Evolutionary conservation across 2,888 invertebrate genomes (phyloP), one percentile per base, ranked within the genome.

Genomic region (Aporophyla nigra): DNA sequence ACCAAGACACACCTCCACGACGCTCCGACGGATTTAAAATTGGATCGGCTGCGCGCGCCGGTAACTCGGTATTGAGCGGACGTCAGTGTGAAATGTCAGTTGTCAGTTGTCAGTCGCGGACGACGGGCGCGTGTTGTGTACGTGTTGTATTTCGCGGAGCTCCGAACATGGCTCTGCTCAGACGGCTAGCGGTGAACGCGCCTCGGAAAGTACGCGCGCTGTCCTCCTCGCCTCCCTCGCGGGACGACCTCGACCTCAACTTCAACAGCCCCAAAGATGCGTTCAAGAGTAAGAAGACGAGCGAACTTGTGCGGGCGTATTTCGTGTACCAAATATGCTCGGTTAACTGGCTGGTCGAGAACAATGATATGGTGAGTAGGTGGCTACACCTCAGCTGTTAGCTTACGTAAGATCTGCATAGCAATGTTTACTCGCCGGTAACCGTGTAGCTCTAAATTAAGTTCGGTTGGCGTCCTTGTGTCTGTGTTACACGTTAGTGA

Each of bases 271-370:
- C 98, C 46, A 97, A 98, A 90, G 99, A 99, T 87, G 98, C 99
- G 46, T 99, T 99, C 97, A 99, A 99, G 95, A 99, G 99, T 96
- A 99, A 99, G 97, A 99, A 98, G 89, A 99, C 98, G 87, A 98
- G 97, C 96, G 99, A 99, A 96, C 97, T 99, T 87, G 92, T 99
- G 71, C 97, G 99, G 86, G 99, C 99, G 59, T 98, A 99, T 93
- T 90, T 99, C 92, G 99, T 99, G 88, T 99, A 99, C 96, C 98
- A 98, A 93, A 97, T 99, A 93, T 99, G 99, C 96, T 98, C 99
- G 76, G 97, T 98, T 92, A 98, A 98, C 91, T 98, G 98, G 93
- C 95, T 99, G 87, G 99, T 99, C 87, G 98, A 99, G 93, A 98
- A 99, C 96, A 99, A 99, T 93, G 98, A 98, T 97, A 97, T 98